These are phyloP conservation scores for Eremophila alpestris DNA, from an alignment of 2,797 vertebrate species.

Conservation along the genomic window DNA sequence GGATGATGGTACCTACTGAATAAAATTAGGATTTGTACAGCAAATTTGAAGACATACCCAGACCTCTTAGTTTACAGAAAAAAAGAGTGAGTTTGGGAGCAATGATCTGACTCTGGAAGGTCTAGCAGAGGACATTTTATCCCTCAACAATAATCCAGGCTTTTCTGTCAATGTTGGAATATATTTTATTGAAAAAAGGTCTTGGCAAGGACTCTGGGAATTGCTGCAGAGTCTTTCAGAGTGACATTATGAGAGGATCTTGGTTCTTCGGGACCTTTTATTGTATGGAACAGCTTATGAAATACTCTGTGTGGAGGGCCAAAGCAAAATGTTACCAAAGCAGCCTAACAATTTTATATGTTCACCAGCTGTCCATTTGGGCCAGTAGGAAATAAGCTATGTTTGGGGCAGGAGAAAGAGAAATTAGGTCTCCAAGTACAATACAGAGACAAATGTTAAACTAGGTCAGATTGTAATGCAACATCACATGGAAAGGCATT, in stretches of 20 bases:
- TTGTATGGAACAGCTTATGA: not conserved
- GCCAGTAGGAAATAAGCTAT: not conserved
- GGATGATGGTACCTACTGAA: not conserved
- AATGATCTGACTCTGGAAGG: constrained; percentile 21
- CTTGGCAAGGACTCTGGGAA: constrained; percentile 24
- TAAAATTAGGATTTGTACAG: not conserved
- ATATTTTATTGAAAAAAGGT: constrained; percentile 42
- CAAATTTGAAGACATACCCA: not conserved
- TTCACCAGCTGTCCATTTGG: not conserved
- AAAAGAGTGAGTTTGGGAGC: constrained; percentile 10
- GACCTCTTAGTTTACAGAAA: not conserved
- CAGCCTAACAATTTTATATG: not conserved
- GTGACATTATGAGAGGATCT: constrained; percentile 4
- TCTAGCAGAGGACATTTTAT: constrained; percentile 32
- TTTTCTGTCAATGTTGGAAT: constrained; percentile 38
- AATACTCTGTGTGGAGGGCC: not conserved
- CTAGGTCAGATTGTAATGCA: not conserved
- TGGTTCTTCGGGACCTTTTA: not conserved
- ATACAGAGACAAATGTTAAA: constrained; percentile 4
- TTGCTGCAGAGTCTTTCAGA: constrained; percentile 4
- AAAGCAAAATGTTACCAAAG: constrained; percentile 16
- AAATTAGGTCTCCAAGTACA: not conserved
- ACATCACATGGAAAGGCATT: not conserved
- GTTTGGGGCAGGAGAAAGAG: not conserved
- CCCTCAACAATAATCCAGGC: constrained; percentile 39